Conservation (phyloP, 2,797 vertebrate genomes). For the Alca torda region DNA sequence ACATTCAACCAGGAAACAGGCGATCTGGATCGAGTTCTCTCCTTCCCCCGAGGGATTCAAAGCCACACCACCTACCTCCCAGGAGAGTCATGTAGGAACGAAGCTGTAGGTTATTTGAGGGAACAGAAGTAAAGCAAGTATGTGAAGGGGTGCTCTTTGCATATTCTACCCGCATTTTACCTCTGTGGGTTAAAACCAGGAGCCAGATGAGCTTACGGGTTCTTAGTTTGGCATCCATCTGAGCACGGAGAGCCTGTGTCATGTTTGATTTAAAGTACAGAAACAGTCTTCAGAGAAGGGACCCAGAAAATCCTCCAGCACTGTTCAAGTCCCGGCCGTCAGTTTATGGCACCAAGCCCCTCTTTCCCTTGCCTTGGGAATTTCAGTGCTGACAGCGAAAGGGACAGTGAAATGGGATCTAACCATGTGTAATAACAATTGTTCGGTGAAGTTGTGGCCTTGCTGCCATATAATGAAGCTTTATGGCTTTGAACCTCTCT, state of each 20-base stretch:
- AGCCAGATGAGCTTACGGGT: background rate
- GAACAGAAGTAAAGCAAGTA: background rate
- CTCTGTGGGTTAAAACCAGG: background rate
- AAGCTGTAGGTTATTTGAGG: constrained; percentile 6
- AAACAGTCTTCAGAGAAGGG: background rate
- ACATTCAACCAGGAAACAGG: background rate
- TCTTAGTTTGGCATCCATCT: background rate
- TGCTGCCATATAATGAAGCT: background rate
- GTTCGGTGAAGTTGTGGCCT: background rate
- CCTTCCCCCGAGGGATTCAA: background rate
- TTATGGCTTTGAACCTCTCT: background rate
- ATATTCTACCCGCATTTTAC: background rate
- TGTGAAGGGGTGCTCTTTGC: background rate
- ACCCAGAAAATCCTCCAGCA: background rate
- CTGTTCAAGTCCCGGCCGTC: background rate
- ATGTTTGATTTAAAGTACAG: background rate
- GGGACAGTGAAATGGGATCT: background rate
- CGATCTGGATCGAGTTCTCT: background rate
- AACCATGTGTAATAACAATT: background rate
- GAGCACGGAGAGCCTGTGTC: background rate
- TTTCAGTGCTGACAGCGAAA: background rate
- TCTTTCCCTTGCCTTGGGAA: background rate
- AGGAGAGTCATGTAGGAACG: background rate
- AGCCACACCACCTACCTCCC: background rate
- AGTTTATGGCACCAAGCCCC: background rate